Conservation (phyloP, 2,797 vertebrate genomes). For the Mustela erminea region DNA sequence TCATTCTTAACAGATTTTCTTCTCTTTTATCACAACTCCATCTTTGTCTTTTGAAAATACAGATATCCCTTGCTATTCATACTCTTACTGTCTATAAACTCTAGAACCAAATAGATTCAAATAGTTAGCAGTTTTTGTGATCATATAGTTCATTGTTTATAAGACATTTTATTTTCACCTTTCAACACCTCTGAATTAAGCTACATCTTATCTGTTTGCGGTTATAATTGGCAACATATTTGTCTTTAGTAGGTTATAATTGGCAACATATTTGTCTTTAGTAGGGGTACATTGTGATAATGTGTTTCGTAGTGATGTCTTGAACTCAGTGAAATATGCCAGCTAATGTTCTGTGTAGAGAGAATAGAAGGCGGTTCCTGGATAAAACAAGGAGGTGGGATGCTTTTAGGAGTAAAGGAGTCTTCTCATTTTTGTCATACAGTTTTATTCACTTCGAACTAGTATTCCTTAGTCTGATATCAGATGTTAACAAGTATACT, state of each 20-base stretch:
- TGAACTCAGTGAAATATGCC: neutral
- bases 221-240: neutral
- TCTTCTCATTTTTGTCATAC: neutral
- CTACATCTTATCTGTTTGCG: neutral
- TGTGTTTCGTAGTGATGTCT: neutral
- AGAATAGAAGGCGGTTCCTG: constrained; percentile 20
- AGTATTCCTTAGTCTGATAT: neutral
- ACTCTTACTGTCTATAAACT: neutral
- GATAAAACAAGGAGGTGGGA: neutral
- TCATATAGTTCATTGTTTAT: constrained; percentile 6
- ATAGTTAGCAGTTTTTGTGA: neutral
- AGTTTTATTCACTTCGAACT: constrained; percentile 18
- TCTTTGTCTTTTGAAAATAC: constrained; percentile 48
- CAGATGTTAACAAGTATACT: neutral
- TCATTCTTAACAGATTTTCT: constrained; percentile 48
- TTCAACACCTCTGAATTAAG: neutral
- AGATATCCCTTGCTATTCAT: neutral
- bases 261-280: neutral
- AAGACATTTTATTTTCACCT: constrained; percentile 17
- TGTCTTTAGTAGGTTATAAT: neutral
- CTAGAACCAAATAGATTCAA: neutral
- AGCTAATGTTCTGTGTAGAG: neutral
- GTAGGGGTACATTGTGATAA: neutral
- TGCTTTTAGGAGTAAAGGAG: constrained; percentile 49
- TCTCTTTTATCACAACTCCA: neutral